Evolutionary conservation across 2,888 invertebrate species (phyloP).

Genomic region (Petrolisthes manimaculis): DNA sequence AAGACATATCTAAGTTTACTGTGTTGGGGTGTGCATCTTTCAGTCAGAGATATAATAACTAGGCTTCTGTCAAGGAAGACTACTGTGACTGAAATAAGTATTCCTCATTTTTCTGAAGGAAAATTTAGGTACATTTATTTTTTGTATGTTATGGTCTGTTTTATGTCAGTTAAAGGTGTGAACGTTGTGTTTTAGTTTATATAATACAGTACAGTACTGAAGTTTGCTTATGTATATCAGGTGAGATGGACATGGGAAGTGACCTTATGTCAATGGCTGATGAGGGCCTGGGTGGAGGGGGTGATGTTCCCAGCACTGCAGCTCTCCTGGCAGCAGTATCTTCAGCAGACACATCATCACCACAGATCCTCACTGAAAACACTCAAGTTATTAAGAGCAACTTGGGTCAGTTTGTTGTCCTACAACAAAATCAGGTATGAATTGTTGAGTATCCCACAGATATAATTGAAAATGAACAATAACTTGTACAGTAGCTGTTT

Average conservation of each 20-base stretch:
- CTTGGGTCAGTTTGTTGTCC: constrained; percentile 59
- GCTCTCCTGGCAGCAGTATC: constrained; percentile 48
- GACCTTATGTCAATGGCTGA: constrained; percentile 50
- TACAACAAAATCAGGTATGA: constrained; percentile 60
- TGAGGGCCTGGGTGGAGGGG: constrained; percentile 39
- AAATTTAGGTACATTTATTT: neutral
- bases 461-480: too few relatives aligned
- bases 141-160: neutral
- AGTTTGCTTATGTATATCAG: constrained; percentile 8
- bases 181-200: neutral
- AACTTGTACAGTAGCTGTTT: too few relatives aligned
- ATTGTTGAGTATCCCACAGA: too few relatives aligned
- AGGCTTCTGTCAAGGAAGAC: too few relatives aligned
- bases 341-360: constrained; percentile 21
- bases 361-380: constrained; percentile 42
- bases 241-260: constrained; percentile 60
- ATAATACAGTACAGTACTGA: constrained; percentile 12
- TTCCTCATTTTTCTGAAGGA: neutral
- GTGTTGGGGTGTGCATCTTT: too few relatives aligned
- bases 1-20: too few relatives aligned
- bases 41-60: too few relatives aligned
- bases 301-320: constrained; percentile 38
- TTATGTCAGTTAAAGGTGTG: neutral
- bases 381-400: constrained; percentile 58
- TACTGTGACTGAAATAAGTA: too few relatives aligned